Percentiles rank a stretch among this genome's conserved stretches.
phyloP scores from a whole-genome alignment of 2,113 vertebrate genomes.

The Apistogramma diplotaenia region DNA sequence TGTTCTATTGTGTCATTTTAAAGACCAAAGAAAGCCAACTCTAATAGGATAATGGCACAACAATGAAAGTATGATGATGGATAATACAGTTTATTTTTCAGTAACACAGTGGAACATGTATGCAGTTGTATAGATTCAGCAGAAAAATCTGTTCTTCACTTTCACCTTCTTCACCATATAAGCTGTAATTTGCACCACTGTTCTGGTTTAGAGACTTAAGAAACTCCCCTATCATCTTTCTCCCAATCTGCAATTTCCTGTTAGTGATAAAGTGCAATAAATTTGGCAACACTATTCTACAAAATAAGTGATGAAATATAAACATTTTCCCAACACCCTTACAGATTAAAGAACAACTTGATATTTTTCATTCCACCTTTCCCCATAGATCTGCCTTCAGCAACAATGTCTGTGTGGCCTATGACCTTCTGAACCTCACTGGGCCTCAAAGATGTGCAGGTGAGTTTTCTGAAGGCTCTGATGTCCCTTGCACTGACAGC shows the following conservation, averaged over 20 bases:
- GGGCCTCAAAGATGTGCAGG: not conserved
- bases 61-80: not conserved
- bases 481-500: not conserved
- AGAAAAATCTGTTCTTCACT: not conserved
- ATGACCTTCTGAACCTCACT: constrained; percentile 78
- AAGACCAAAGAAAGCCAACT: not conserved
- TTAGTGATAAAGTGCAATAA: not conserved
- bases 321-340: too few species aligned
- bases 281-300: too few species aligned
- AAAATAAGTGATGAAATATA: too few species aligned
- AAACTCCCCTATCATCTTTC: not conserved
- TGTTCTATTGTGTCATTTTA: not conserved
- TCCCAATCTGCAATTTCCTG: not conserved
- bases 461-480: constrained; percentile 23
- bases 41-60: too few species aligned
- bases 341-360: not conserved
- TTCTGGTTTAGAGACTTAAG: not conserved
- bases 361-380: not conserved
- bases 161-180: not conserved
- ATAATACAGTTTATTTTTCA: not conserved
- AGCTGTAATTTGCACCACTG: not conserved
- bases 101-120: not conserved
- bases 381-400: constrained; percentile 67
- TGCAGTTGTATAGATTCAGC: not conserved
- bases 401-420: constrained; percentile 79